phyloP scores from a whole-genome alignment of 2,113 vertebrate species.

The Leiothrix lutea region DNA sequence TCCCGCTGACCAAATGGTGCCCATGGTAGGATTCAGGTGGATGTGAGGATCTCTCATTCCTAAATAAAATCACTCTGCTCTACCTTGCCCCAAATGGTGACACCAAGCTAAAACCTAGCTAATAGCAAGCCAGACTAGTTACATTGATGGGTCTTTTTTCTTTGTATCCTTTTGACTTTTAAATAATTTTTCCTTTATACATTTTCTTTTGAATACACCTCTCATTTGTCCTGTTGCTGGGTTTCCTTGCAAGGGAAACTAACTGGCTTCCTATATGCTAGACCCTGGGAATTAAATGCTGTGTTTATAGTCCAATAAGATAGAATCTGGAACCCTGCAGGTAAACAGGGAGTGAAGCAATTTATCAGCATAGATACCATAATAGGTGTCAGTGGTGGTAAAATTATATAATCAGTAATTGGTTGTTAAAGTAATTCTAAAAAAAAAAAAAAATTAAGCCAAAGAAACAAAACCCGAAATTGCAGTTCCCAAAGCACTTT shows the following conservation, averaged over 20 bases:
- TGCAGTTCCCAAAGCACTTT: neutral
- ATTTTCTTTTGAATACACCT: accelerated
- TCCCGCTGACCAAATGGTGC: neutral
- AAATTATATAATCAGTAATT: neutral
- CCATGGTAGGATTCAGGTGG: neutral
- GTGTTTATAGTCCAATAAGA: neutral
- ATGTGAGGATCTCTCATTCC: neutral
- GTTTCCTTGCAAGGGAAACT: neutral
- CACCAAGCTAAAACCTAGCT: neutral
- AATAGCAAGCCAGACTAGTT: neutral
- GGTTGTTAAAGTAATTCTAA: neutral
- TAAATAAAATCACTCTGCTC: neutral
- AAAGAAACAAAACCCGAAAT: accelerated
- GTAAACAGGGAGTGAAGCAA: neutral
- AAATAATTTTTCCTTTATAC: neutral
- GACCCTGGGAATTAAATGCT: neutral
- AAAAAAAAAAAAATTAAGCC: no score
- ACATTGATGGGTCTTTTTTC: neutral
- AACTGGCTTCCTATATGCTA: neutral
- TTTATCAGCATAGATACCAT: neutral
- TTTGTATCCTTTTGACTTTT: neutral
- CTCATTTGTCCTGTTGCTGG: neutral
- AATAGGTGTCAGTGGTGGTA: neutral
- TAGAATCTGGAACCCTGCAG: neutral
- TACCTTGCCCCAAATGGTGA: neutral